Evolutionary conservation across 1,140 invertebrate species (phyloP).

Genomic region (Panulirus ornatus): DNA sequence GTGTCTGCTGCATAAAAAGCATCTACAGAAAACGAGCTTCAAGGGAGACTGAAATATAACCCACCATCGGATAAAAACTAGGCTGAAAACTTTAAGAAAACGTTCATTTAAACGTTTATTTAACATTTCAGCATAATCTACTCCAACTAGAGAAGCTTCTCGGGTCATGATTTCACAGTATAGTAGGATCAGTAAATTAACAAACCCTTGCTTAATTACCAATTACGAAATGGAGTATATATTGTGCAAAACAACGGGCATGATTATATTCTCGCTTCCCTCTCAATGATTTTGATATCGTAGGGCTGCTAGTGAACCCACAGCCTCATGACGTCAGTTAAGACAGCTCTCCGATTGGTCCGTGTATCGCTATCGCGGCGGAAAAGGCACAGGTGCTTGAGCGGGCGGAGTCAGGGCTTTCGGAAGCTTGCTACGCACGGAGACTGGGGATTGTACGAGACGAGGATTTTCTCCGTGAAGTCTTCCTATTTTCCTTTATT

Average conservation of each 20-base stretch:
- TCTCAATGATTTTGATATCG: conserved; percentile 52
- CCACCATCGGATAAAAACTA: background rate
- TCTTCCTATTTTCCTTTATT: too few relatives aligned
- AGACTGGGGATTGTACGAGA: too few relatives aligned
- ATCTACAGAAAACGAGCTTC: conserved; percentile 9
- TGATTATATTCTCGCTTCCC: conserved; percentile 40
- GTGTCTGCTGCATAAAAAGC: background rate
- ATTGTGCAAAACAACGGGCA: background rate
- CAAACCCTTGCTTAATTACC: conserved; percentile 41
- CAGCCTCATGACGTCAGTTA: conserved; percentile 46
- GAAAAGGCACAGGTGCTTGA: conserved; percentile 26
- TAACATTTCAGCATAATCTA: conserved; percentile 46
- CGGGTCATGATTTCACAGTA: conserved; percentile 39
- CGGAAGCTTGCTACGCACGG: too few relatives aligned
- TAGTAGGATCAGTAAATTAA: conserved; percentile 49
- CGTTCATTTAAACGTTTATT: conserved; percentile 16
- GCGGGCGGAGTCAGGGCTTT: background rate
- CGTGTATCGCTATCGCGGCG: background rate
- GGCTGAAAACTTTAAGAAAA: conserved; percentile 30
- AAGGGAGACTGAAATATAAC: conserved; percentile 28
- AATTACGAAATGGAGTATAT: conserved; percentile 25
- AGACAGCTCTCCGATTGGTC: conserved; percentile 39
- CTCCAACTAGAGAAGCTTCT: conserved; percentile 24
- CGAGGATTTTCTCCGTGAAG: too few relatives aligned
- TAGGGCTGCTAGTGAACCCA: conserved; percentile 42